These are phyloP conservation scores for Motacilla alba DNA, from an alignment of 2,113 vertebrate genomes.

Conservation along the genomic window DNA sequence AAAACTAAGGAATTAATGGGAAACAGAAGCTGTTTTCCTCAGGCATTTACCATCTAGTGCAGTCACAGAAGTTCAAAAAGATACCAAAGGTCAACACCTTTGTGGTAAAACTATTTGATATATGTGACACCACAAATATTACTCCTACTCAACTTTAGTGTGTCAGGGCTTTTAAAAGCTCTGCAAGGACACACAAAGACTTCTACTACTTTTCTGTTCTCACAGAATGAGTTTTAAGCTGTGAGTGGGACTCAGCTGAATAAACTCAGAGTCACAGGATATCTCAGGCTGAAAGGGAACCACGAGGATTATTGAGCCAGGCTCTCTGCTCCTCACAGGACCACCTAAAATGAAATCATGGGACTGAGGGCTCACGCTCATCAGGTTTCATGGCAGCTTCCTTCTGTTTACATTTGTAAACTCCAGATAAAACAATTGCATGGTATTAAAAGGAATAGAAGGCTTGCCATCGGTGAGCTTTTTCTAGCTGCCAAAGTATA, in stretches of 20 bases:
- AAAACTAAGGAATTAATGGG: not conserved
- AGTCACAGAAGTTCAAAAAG: not conserved
- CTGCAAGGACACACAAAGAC: not conserved
- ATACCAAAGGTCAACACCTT: not conserved
- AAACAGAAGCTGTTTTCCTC: not conserved
- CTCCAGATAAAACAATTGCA: not conserved
- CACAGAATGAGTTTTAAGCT: not conserved
- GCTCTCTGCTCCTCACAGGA: not conserved
- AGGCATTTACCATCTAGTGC: not conserved
- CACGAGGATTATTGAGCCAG: not conserved
- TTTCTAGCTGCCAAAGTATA: not conserved
- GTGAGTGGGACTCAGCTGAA: not conserved
- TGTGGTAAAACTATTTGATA: not conserved
- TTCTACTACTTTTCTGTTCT: not conserved
- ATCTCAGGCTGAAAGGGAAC: not conserved
- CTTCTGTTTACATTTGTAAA: not conserved
- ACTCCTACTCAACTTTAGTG: not conserved
- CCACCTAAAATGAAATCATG: not conserved
- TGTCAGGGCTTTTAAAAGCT: not conserved
- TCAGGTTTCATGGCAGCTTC: not conserved
- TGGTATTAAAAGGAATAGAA: conserved; percentile 3
- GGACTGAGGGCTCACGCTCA: not conserved
- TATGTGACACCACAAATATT: fast-evolving
- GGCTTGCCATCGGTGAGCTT: not conserved
- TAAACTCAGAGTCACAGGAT: not conserved